These are phyloP conservation scores for Chelonus formosanus DNA, from an alignment of 2,888 invertebrate genomes.

Conservation along the genomic window DNA sequence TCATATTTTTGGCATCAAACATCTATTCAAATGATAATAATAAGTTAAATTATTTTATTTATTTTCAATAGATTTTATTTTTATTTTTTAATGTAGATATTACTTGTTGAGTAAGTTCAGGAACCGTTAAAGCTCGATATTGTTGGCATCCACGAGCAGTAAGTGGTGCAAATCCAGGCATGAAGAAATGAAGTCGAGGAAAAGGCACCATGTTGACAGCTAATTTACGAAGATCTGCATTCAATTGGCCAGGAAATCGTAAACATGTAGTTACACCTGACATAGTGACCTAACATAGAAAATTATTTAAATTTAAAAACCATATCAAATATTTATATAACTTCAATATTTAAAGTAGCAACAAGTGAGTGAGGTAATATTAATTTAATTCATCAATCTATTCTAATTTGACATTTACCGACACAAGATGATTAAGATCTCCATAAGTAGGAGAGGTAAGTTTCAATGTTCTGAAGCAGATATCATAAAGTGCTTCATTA, in stretches of 20 bases:
- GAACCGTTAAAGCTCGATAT: slow-evolving; percentile 76
- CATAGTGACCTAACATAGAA: slow-evolving; percentile 72
- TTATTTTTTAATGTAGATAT: background rate
- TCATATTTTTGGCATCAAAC: slow-evolving; percentile 71
- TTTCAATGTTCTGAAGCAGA: slow-evolving; percentile 90
- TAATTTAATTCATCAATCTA: too few relatives aligned
- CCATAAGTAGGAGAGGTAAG: slow-evolving; percentile 90
- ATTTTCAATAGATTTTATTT: background rate
- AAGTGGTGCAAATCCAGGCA: slow-evolving; percentile 83
- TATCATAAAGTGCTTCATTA: slow-evolving; percentile 92
- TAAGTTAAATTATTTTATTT: background rate
- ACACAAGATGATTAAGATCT: slow-evolving; percentile 91
- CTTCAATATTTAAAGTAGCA: background rate
- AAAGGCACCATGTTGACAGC: slow-evolving; percentile 98
- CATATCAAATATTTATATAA: background rate
- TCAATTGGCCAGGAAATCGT: slow-evolving; percentile 69
- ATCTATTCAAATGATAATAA: slow-evolving; percentile 65
- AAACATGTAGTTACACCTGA: slow-evolving; percentile 87
- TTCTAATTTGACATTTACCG: slow-evolving; percentile 58
- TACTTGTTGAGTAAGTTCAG: slow-evolving; percentile 77
- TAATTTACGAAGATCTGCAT: slow-evolving; percentile 90
- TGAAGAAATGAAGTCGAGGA: slow-evolving; percentile 89
- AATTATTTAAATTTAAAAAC: background rate
- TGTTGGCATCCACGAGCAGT: slow-evolving; percentile 76
- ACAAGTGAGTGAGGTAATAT: background rate